Percentiles rank a stretch among this genome's conserved stretches.
phyloP scores from a whole-genome alignment of 2,113 vertebrate species.

The human region DNA sequence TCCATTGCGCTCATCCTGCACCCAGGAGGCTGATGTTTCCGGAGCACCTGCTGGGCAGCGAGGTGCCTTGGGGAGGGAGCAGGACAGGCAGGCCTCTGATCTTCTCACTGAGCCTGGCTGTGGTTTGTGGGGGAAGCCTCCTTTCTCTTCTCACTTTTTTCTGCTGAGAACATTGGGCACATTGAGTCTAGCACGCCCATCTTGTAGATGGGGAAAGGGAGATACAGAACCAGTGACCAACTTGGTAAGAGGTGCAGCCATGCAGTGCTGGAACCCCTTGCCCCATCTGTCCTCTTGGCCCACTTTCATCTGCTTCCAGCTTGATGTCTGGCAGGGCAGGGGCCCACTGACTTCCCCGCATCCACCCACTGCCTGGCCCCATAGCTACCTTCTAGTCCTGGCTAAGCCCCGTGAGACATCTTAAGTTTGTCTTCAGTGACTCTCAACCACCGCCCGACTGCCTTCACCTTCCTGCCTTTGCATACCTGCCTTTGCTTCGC shows the following conservation, averaged over 20 bases:
- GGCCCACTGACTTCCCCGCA: too few species aligned
- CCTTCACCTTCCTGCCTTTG: background rate
- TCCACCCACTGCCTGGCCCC: too few species aligned
- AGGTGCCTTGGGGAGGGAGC: accelerated
- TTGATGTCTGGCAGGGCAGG: background rate
- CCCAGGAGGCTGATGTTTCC: background rate
- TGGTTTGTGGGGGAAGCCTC: background rate
- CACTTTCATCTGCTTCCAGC: background rate
- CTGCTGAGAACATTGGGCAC: background rate
- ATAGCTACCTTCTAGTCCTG: background rate
- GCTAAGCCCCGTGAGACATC: background rate
- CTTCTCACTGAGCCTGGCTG: background rate
- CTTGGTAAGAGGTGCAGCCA: background rate
- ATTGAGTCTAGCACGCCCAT: background rate
- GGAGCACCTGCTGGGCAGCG: background rate
- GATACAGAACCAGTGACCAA: background rate
- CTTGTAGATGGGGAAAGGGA: background rate
- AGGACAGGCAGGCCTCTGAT: background rate
- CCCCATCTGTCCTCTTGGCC: background rate
- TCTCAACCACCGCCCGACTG: too few species aligned
- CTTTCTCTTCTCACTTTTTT: background rate
- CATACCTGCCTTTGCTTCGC: too few species aligned
- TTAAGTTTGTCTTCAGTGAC: background rate
- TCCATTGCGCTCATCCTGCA: background rate
- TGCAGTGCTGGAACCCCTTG: background rate